Percentiles rank a stretch among this genome's conserved stretches.
phyloP scores from a whole-genome alignment of 2,113 vertebrate species.

The Vireo altiloquus region DNA sequence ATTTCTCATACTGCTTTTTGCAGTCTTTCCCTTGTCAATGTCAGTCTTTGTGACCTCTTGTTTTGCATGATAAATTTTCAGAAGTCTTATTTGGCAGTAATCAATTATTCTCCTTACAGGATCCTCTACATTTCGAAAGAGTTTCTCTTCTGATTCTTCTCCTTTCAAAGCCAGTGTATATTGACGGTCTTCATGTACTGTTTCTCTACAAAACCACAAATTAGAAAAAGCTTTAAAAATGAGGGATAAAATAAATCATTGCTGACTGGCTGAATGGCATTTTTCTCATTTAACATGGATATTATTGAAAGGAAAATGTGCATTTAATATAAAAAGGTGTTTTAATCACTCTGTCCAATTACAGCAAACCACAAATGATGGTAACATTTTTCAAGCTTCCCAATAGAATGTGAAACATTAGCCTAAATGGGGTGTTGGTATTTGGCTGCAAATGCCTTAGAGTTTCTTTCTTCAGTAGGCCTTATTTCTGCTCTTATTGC shows the following conservation, averaged over 20 bases:
- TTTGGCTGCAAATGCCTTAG: background rate
- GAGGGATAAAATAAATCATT: background rate
- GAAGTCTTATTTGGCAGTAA: background rate
- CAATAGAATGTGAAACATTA: background rate
- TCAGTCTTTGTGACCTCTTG: background rate
- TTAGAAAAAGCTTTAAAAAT: conserved; percentile 6
- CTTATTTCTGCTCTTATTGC: background rate
- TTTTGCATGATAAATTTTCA: background rate
- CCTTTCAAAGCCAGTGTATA: background rate
- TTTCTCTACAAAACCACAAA: background rate
- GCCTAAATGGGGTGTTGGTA: background rate
- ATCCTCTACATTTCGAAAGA: background rate
- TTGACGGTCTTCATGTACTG: background rate
- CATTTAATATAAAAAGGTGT: conserved; percentile 47
- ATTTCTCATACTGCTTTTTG: background rate
- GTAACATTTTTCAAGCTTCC: background rate
- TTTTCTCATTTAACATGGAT: background rate
- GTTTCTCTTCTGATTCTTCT: background rate
- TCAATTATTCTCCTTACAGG: background rate
- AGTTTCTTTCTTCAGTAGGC: background rate
- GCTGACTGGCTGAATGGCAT: background rate
- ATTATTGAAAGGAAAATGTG: conserved; percentile 12
- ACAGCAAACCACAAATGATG: conserved; percentile 4
- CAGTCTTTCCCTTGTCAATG: background rate
- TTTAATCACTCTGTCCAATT: conserved; percentile 34